Percentiles rank a stretch among this genome's conserved stretches.
These are phyloP conservation scores for Calliphora vicina DNA, from an alignment of 1,140 invertebrate genomes.

Conservation along the genomic window DNA sequence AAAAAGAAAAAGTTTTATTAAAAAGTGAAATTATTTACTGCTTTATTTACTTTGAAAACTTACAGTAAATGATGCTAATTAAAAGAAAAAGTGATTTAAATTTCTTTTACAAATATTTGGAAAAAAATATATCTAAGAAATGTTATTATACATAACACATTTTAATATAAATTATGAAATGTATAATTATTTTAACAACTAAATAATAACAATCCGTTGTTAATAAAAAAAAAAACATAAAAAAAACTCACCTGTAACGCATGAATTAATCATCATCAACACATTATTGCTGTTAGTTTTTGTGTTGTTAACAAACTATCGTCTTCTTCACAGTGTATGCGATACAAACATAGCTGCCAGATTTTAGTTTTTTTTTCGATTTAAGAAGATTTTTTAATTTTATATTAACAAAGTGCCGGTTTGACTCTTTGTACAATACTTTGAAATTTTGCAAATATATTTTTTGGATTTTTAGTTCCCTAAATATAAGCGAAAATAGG, in stretches of 20 bases:
- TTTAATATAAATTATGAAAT: background rate
- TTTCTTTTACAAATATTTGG: background rate
- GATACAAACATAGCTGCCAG: too few relatives aligned
- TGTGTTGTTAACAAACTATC: background rate
- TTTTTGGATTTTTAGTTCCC: too few relatives aligned
- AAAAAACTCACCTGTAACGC: slow-evolving; percentile 26
- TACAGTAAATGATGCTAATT: background rate
- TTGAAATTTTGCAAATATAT: too few relatives aligned
- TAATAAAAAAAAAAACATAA: background rate
- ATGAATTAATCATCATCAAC: slow-evolving; percentile 27
- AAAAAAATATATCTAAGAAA: background rate
- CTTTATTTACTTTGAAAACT: background rate
- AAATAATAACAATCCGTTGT: background rate
- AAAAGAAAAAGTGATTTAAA: background rate
- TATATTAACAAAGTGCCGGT: too few relatives aligned
- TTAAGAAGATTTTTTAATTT: too few relatives aligned
- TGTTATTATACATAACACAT: too few relatives aligned
- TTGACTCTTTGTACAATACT: too few relatives aligned
- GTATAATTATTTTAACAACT: background rate
- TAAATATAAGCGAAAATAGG: too few relatives aligned
- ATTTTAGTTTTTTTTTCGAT: too few relatives aligned
- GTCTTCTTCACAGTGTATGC: too few relatives aligned
- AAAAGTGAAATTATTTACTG: slow-evolving; percentile 29
- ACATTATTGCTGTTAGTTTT: background rate
- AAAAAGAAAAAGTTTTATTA: slow-evolving; percentile 28